Evolutionary conservation across 2,113 vertebrate genomes (phyloP), one percentile per base, ranked within the genome.

Genomic region (Pygoscelis antarcticus): DNA sequence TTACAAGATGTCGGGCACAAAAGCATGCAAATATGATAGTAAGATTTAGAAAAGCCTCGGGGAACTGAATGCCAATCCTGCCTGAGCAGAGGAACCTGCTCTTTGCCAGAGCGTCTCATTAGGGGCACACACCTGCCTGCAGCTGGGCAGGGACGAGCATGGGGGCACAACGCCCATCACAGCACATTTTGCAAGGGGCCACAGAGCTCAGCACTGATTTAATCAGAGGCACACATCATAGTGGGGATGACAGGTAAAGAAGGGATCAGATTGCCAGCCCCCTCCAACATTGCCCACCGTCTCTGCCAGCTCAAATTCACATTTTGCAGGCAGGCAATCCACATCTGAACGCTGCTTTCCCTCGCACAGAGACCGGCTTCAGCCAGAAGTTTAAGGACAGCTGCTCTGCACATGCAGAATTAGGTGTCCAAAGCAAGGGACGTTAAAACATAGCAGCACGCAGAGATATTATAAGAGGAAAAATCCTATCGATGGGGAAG

Each of bases 401-500:
- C 79, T 81, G 57, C 51, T 65, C 86, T 58, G 32, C 82, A 47
- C 55, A 13, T 7, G 29, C 87, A 89, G 44, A 82, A 70, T 42
- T 26, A 5, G 0, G 60, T 64, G 44, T 57, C 55, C 46, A 69
- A 30, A 88, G 49, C 64, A 51, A 78, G 54, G 44, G 46, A 46
- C 0, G 0, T 30, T 19, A 82, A 84, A 75, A 58, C 36, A 65
- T 6, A 16, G 77, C 46, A 93, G 38, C 40, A 87, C 3, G 4
- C 16, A 27, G n/a, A 54, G 29, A 8, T 8, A 30, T 19, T 38
- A 2, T 5, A 54, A 61, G 30, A 68, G 22, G 27, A 77, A 81
- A 58, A 84, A 20, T 11, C 14, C 40, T 32, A 2, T 0, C 0
- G 0, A 11, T 8, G 25, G 27, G 30, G 46, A 51, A 32, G 44